Evolutionary conservation across 1,140 invertebrate genomes (phyloP).

Genomic region (Phymastichus coffea): DNA sequence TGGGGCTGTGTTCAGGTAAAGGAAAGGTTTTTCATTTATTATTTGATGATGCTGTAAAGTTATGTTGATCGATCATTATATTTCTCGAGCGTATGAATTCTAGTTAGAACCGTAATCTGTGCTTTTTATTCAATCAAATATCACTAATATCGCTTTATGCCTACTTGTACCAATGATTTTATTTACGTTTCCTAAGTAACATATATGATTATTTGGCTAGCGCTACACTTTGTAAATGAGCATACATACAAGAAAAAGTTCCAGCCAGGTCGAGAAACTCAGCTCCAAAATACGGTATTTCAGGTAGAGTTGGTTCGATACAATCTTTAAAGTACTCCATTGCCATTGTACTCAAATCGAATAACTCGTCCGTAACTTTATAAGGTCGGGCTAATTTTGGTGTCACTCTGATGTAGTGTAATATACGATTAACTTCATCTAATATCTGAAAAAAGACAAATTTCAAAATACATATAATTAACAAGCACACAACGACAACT

Average conservation of each 20-base stretch:
- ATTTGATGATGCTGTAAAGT: slow-evolving; percentile 12
- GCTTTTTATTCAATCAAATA: too few species aligned
- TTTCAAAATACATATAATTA: not conserved
- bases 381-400: slow-evolving; percentile 78
- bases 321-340: slow-evolving; percentile 92
- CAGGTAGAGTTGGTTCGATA: slow-evolving; percentile 82
- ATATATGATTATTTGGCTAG: too few species aligned
- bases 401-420: slow-evolving; percentile 80
- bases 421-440: slow-evolving; percentile 77
- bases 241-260: slow-evolving; percentile 67
- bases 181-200: too few species aligned
- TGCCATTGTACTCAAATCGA: slow-evolving; percentile 88
- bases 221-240: too few species aligned
- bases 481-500: not conserved
- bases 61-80: not conserved
- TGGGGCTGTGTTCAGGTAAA: slow-evolving; percentile 64
- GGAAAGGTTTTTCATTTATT: slow-evolving; percentile 60
- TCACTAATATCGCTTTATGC: too few species aligned
- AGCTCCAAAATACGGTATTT: slow-evolving; percentile 82
- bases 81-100: too few species aligned
- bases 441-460: slow-evolving; percentile 57
- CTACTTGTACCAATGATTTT: too few species aligned
- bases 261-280: slow-evolving; percentile 76
- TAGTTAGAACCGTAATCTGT: too few species aligned
- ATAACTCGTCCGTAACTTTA: slow-evolving; percentile 88